phyloP scores from a whole-genome alignment of 2,888 invertebrate species.

The Diarsia rubi region DNA sequence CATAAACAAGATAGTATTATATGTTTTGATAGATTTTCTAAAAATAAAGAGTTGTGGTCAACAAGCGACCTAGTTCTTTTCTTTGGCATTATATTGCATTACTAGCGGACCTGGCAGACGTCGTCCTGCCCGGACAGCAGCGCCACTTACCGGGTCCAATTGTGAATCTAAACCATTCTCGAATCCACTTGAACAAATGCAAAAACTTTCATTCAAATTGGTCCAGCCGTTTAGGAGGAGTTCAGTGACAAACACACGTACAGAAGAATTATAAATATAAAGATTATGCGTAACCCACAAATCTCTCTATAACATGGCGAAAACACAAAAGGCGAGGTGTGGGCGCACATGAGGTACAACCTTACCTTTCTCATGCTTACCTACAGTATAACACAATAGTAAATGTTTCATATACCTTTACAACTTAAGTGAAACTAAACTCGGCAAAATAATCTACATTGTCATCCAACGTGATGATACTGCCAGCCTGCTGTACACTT shows the following conservation, averaged over 20 bases:
- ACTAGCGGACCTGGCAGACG: too few species aligned
- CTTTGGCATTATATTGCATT: neutral
- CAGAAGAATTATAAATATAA: too few species aligned
- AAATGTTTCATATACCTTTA: neutral
- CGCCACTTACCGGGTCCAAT: too few species aligned
- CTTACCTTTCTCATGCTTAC: neutral
- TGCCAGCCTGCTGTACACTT: too few species aligned
- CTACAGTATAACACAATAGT: neutral
- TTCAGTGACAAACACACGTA: too few species aligned
- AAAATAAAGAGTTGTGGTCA: neutral
- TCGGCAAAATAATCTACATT: too few species aligned
- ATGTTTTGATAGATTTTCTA: constrained; percentile 21
- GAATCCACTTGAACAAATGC: too few species aligned
- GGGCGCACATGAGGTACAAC: neutral
- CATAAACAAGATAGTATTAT: constrained; percentile 4
- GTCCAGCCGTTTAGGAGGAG: too few species aligned
- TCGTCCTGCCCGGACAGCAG: too few species aligned
- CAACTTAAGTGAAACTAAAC: neutral
- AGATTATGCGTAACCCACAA: neutral
- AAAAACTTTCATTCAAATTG: too few species aligned
- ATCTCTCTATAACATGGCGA: neutral
- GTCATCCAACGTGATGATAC: too few species aligned
- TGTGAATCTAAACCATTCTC: too few species aligned
- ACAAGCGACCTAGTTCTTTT: neutral
- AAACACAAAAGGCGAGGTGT: neutral